phyloP scores from a whole-genome alignment of 2,797 vertebrate genomes.

The Hoplostethus atlanticus region DNA sequence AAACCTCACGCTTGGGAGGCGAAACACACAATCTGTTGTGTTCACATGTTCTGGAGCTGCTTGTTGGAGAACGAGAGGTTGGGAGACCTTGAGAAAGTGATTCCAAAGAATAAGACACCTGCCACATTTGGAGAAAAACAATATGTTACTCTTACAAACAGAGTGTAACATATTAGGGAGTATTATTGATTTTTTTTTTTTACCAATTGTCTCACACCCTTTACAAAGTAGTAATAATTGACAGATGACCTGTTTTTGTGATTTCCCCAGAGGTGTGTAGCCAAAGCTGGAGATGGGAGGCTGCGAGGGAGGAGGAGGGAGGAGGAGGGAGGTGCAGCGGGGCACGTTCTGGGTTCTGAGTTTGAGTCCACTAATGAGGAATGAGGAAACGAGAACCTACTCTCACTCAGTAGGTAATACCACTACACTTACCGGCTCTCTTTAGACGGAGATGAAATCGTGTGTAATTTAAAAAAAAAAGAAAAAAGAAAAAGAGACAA shows the following conservation, averaged over 20 bases:
- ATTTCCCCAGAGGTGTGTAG: conserved; percentile 24
- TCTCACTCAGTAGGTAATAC: conserved; percentile 24
- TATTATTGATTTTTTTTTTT: conserved; percentile 39
- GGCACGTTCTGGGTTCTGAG: conserved; percentile 3
- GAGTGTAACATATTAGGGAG: conserved; percentile 20
- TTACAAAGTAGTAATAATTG: conserved; percentile 15
- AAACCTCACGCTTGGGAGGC: conserved; percentile 16
- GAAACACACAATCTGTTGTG: too few species aligned
- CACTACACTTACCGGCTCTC: conserved; percentile 13
- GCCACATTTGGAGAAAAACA: too few species aligned
- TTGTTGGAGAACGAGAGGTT: background rate
- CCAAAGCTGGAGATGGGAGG: conserved; percentile 4
- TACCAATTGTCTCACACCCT: conserved; percentile 17
- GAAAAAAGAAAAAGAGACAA: too few species aligned
- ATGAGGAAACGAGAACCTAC: conserved; percentile 5
- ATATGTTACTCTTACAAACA: too few species aligned
- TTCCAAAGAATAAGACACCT: too few species aligned
- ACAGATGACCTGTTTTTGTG: background rate
- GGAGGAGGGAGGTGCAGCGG: too few species aligned
- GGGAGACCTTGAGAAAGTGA: conserved; percentile 6
- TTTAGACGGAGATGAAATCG: background rate
- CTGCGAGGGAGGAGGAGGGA: conserved; percentile 12
- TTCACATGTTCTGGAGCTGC: conserved; percentile 1
- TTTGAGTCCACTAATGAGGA: conserved; percentile 32
- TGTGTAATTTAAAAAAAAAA: too few species aligned